These are phyloP conservation scores for Sylvia borin DNA, from an alignment of 2,797 vertebrate species.

Conservation along the genomic window DNA sequence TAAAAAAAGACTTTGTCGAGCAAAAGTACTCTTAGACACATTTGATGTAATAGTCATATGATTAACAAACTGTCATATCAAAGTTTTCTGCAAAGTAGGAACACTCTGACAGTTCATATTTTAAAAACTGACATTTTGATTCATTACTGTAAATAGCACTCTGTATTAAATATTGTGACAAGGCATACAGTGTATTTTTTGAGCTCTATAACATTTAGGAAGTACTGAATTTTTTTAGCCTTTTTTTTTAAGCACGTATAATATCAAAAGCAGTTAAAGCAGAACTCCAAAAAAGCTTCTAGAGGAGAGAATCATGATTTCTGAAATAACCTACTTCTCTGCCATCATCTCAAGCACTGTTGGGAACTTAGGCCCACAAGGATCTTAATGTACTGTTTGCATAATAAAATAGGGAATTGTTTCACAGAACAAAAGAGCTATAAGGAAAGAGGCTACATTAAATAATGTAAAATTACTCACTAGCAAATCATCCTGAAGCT, in stretches of 20 bases:
- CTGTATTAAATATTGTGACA: constrained; percentile 83
- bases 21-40: constrained; percentile 65
- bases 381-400: constrained; percentile 63
- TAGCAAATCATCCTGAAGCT: neutral
- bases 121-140: constrained; percentile 84
- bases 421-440: constrained; percentile 43
- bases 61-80: constrained; percentile 83
- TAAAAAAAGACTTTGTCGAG: constrained; percentile 60
- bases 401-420: constrained; percentile 64
- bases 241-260: constrained; percentile 22
- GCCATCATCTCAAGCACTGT: constrained; percentile 8
- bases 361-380: constrained; percentile 50
- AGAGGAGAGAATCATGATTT: constrained; percentile 53
- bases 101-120: constrained; percentile 81
- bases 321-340: constrained; percentile 54
- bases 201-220: constrained; percentile 67
- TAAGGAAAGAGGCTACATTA: constrained; percentile 55
- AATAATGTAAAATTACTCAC: constrained; percentile 59
- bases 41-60: constrained; percentile 78
- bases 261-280: constrained; percentile 45
- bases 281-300: constrained; percentile 56
- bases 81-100: constrained; percentile 78
- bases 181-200: constrained; percentile 69
- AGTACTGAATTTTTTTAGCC: constrained; percentile 9
- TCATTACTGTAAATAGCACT: constrained; percentile 83